phyloP scores from a whole-genome alignment of 2,797 vertebrate species.

The Pagetopsis macropterus region DNA sequence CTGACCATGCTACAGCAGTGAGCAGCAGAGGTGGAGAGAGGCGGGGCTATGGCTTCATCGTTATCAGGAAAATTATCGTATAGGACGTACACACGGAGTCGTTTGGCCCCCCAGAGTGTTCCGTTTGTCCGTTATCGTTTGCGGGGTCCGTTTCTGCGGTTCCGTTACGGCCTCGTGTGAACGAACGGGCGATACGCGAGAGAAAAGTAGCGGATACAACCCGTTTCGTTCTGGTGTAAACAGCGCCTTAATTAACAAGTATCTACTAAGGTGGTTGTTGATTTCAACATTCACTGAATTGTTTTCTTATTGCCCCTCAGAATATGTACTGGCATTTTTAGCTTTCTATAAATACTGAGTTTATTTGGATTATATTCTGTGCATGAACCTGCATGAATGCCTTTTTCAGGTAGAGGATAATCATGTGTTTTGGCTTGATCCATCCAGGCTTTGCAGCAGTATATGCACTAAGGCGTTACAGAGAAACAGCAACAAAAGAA shows the following conservation, averaged over 20 bases:
- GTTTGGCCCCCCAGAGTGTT: too few species aligned
- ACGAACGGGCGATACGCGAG: too few species aligned
- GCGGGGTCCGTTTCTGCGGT: too few species aligned
- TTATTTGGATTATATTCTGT: conserved; percentile 8
- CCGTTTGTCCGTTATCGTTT: too few species aligned
- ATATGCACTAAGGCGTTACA: conserved; percentile 13
- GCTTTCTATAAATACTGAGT: conserved; percentile 19
- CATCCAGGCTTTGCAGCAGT: conserved; percentile 15
- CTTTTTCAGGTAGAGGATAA: conserved; percentile 16
- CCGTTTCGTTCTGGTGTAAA: too few species aligned
- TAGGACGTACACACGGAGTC: too few species aligned
- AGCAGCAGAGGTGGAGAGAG: too few species aligned
- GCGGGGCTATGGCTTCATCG: too few species aligned
- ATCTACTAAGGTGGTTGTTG: conserved; percentile 1
- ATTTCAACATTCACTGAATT: neutral
- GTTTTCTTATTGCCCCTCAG: neutral
- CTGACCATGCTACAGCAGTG: too few species aligned
- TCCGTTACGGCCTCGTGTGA: too few species aligned
- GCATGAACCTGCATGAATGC: conserved; percentile 13
- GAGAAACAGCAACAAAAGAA: conserved; percentile 27
- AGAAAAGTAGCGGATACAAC: too few species aligned
- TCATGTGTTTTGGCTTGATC: conserved; percentile 20
- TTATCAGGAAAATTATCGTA: too few species aligned
- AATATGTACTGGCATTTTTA: neutral
- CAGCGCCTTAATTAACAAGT: neutral